Conservation (phyloP, 2,113 vertebrate genomes). For the Pelvicachromis taeniatus region DNA sequence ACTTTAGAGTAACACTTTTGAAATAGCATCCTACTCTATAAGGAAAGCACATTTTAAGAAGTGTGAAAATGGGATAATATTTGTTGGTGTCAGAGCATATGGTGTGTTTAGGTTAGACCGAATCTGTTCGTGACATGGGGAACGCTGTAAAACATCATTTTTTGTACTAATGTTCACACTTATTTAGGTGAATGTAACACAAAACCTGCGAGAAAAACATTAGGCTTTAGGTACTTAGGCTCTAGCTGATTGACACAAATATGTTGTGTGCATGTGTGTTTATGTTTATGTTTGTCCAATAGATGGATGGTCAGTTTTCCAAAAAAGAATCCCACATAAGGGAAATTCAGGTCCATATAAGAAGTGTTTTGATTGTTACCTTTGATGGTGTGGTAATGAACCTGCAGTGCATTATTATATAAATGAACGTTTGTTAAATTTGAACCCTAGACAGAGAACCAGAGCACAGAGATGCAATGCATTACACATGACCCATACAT, state of each 20-base stretch:
- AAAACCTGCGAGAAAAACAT: neutral
- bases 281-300: neutral
- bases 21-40: neutral
- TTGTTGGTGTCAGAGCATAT: slow-evolving; percentile 15
- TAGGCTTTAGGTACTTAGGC: neutral
- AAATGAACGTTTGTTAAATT: neutral
- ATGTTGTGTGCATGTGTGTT: neutral
- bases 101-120: neutral
- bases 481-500: slow-evolving; percentile 12
- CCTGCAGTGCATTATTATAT: neutral
- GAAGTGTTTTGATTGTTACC: neutral
- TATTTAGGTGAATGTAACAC: neutral
- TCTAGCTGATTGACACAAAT: neutral
- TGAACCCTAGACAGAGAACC: neutral
- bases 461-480: neutral
- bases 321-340: neutral
- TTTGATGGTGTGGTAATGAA: neutral
- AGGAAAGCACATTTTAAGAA: slow-evolving; percentile 8
- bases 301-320: neutral
- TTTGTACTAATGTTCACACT: neutral
- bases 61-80: slow-evolving; percentile 36
- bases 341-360: neutral
- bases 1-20: slow-evolving; percentile 17
- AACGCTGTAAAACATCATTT: neutral
- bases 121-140: slow-evolving; percentile 10